Evolutionary conservation across 2,797 vertebrate genomes (phyloP).

Genomic region (Schizothorax lantsangensis): DNA sequence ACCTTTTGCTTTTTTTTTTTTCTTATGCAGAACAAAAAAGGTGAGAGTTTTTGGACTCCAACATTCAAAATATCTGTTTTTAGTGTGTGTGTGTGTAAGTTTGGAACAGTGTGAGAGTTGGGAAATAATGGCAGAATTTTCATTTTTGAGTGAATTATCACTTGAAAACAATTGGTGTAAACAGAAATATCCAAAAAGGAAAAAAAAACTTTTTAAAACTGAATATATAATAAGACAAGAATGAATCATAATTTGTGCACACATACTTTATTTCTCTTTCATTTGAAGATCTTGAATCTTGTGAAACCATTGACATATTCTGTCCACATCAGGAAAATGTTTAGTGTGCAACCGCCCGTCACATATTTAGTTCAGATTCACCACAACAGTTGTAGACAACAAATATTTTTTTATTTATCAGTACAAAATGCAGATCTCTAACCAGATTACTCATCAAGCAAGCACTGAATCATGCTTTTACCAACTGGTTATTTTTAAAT

Average conservation of each 20-base stretch:
- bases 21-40: background rate
- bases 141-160: background rate
- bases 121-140: background rate
- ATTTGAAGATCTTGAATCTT: background rate
- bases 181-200: background rate
- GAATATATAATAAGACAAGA: background rate
- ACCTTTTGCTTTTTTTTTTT: too few relatives aligned
- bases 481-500: slow-evolving; percentile 1
- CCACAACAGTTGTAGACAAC: slow-evolving; percentile 36
- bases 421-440: slow-evolving; percentile 20
- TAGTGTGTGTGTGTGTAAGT: too few relatives aligned
- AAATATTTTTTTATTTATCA: slow-evolving; percentile 11
- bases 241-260: background rate
- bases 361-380: slow-evolving; percentile 34
- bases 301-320: background rate
- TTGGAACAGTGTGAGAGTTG: too few relatives aligned
- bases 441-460: slow-evolving; percentile 5
- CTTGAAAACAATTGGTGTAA: background rate
- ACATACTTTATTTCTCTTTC: slow-evolving; percentile 43
- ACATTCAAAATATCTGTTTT: too few relatives aligned
- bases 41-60: too few relatives aligned
- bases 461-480: slow-evolving; percentile 24
- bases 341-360: background rate
- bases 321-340: slow-evolving; percentile 1
- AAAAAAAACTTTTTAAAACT: too few relatives aligned